Conservation (phyloP, 2,797 vertebrate species). For the Acipenser ruthenus region DNA sequence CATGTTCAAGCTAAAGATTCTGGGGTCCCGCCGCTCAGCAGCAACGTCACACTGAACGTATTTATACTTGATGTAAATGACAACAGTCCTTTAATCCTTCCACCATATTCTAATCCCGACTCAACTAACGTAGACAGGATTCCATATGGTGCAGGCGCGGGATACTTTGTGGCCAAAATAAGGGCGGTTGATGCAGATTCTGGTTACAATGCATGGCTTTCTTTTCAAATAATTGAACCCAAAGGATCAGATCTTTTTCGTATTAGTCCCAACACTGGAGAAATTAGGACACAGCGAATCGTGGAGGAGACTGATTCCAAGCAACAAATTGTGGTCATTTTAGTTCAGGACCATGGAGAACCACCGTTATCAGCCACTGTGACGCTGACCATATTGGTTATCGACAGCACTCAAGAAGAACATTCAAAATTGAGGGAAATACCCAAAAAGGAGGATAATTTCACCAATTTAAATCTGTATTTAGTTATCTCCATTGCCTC, state of each 20-base stretch:
- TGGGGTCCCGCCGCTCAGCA: constrained; percentile 42
- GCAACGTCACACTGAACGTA: constrained; percentile 37
- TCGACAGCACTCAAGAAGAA: constrained; percentile 34
- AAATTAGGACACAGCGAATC: constrained; percentile 45
- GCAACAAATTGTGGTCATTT: constrained; percentile 44
- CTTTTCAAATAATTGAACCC: constrained; percentile 40
- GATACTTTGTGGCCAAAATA: constrained; percentile 50
- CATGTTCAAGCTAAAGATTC: constrained; percentile 44
- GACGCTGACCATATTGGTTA: constrained; percentile 43
- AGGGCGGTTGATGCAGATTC: constrained; percentile 47
- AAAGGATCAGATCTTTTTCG: constrained; percentile 45
- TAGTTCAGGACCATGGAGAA: constrained; percentile 55
- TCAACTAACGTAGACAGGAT: constrained; percentile 44
- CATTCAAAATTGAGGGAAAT: constrained; percentile 35
- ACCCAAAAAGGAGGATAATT: constrained; percentile 31
- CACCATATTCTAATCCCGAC: constrained; percentile 40
- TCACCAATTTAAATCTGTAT: constrained; percentile 42
- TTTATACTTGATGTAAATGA: constrained; percentile 47
- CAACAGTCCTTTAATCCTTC: constrained; percentile 39
- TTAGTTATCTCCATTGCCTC: constrained; percentile 38
- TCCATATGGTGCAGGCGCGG: constrained; percentile 45
- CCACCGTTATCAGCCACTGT: constrained; percentile 45
- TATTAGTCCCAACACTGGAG: constrained; percentile 46
- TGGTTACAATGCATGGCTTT: constrained; percentile 48
- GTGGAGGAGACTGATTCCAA: constrained; percentile 45